Conservation (phyloP, 2,797 vertebrate species). For the Peromyscus aztecus region DNA sequence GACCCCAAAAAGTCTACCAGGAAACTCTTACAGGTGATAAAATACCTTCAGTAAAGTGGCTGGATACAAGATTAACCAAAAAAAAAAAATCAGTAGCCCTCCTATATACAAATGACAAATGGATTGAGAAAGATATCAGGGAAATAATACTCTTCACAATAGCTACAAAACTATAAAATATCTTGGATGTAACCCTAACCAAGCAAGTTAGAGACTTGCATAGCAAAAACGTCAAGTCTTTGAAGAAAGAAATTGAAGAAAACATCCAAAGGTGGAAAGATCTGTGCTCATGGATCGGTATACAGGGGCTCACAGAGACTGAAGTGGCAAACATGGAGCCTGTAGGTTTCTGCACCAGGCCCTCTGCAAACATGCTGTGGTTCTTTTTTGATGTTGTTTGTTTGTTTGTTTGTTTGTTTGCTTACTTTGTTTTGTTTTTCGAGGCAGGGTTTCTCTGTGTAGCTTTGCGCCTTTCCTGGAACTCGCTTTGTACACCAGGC, state of each 20-base stretch:
- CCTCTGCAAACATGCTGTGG: background rate
- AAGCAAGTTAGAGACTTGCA: background rate
- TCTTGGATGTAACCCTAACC: background rate
- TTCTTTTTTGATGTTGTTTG: background rate
- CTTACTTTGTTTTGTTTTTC: too few relatives aligned
- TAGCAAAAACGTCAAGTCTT: background rate
- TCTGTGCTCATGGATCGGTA: background rate
- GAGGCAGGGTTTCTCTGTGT: too few relatives aligned
- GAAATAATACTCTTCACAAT: background rate
- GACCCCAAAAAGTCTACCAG: background rate
- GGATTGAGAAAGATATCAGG: background rate
- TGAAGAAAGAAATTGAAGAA: background rate
- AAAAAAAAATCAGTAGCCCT: background rate
- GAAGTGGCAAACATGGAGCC: background rate
- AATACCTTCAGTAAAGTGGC: background rate
- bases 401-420: too few relatives aligned
- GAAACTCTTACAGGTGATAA: background rate
- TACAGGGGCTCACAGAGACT: background rate
- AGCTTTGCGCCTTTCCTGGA: too few relatives aligned
- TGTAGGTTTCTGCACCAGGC: background rate
- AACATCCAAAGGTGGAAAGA: background rate
- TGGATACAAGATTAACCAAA: background rate
- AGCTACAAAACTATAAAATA: background rate
- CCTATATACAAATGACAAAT: background rate
- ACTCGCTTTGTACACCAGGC: too few relatives aligned